Percentiles rank a stretch among this genome's conserved stretches.
Conservation (phyloP, 2,113 vertebrate species). For the Trematomus loennbergii region DNA sequence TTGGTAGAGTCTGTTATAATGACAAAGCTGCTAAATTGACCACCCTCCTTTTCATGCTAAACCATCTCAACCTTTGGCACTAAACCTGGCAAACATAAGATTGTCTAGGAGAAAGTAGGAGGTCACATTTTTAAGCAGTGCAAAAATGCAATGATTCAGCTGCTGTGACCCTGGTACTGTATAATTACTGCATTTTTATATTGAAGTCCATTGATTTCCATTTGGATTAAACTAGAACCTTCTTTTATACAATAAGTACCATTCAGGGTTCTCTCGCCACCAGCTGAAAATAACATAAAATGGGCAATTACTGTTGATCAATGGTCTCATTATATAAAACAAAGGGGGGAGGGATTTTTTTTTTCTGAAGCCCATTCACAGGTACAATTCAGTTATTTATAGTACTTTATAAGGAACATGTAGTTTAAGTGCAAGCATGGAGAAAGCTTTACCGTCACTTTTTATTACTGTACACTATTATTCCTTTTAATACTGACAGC, state of each 20-base stretch:
- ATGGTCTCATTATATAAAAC: neutral
- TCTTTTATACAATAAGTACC: neutral
- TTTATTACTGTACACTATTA: neutral
- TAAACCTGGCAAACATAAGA: neutral
- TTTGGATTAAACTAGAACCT: neutral
- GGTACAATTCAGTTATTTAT: neutral
- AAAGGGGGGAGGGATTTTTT: neutral
- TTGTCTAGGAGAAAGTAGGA: too few relatives aligned
- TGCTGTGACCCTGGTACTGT: neutral
- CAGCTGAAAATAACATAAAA: neutral
- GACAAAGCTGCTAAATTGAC: neutral
- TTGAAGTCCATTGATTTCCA: constrained; percentile 11
- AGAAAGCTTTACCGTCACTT: neutral
- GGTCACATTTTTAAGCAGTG: neutral
- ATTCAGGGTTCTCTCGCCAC: neutral
- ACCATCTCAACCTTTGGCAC: neutral
- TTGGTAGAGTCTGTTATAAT: neutral
- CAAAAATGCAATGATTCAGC: neutral
- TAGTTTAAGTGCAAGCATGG: neutral
- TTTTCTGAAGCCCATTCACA: neutral
- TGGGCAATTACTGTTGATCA: neutral
- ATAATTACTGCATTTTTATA: neutral
- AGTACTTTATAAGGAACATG: neutral
- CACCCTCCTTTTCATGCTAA: neutral
- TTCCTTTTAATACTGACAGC: neutral